Conservation (phyloP, 2,888 invertebrate genomes). For the Platyscelio sp. region DNA sequence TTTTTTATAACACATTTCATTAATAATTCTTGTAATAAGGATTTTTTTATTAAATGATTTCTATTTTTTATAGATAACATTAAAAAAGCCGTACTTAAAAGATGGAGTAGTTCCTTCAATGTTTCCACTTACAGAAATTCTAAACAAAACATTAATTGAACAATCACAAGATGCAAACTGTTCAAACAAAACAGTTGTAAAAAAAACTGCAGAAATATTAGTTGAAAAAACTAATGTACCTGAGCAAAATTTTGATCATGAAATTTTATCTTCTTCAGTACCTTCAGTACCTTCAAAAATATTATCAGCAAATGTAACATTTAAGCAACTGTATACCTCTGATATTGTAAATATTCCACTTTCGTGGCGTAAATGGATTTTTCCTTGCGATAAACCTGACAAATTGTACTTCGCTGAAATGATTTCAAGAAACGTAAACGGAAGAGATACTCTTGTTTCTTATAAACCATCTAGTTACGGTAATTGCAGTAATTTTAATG, state of each 20-base stretch:
- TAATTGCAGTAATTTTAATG: conserved; percentile 4
- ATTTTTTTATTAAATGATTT: too few relatives aligned
- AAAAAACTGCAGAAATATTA: not conserved
- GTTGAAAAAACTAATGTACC: not conserved
- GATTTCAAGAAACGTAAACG: not conserved
- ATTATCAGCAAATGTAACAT: not conserved
- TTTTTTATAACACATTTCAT: too few relatives aligned
- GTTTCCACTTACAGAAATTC: not conserved
- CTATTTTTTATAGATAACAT: too few relatives aligned
- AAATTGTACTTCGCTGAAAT: conserved; percentile 14
- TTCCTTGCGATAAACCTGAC: not conserved
- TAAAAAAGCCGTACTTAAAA: too few relatives aligned
- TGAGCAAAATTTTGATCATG: not conserved
- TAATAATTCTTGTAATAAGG: too few relatives aligned
- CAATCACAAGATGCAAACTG: too few relatives aligned
- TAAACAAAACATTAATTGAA: not conserved
- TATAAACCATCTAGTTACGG: not conserved
- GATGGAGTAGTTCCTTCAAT: not conserved
- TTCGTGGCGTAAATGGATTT: conserved; percentile 13
- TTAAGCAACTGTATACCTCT: not conserved
- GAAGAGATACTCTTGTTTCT: conserved; percentile 10
- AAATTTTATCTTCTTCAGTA: not conserved
- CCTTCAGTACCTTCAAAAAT: not conserved
- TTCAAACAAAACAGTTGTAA: too few relatives aligned
- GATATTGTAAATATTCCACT: not conserved